phyloP scores from a whole-genome alignment of 2,113 vertebrate species.

The Hyperoodon ampullatus region DNA sequence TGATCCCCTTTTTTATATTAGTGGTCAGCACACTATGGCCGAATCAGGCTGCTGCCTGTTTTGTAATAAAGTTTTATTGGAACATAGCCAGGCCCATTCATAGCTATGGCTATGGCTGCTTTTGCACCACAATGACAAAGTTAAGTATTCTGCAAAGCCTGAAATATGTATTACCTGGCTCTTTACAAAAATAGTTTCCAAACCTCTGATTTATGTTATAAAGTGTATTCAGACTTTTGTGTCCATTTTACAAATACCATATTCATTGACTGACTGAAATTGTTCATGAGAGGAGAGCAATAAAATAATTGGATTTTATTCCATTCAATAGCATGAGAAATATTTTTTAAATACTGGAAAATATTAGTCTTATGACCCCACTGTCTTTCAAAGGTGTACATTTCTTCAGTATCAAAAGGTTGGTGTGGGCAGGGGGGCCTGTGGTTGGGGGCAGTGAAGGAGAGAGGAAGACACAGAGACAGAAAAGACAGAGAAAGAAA shows the following conservation, averaged over 20 bases:
- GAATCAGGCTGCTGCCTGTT: background rate
- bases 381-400: background rate
- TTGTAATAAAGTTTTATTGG: background rate
- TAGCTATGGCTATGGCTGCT: background rate
- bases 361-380: background rate
- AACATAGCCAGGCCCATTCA: background rate
- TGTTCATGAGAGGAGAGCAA: background rate
- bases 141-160: background rate
- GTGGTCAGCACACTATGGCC: background rate
- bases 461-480: background rate
- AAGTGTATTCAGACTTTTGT: background rate
- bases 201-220: background rate
- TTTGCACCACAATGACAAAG: background rate
- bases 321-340: background rate
- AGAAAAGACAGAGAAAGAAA: no score
- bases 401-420: background rate
- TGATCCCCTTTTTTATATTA: conserved; percentile 1
- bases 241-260: conserved; percentile 24
- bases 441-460: no score
- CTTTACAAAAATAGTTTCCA: background rate
- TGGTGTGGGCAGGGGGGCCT: background rate
- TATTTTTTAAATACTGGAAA: background rate
- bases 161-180: background rate
- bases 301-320: background rate
- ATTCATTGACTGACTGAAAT: conserved; percentile 6